A percentile compares a stretch with the other conserved stretches of the same genome.
Evolutionary conservation across 37 sponge, comb jelly and placozoan genomes (phyloP).

Genomic region (Hormiphora californensis): DNA sequence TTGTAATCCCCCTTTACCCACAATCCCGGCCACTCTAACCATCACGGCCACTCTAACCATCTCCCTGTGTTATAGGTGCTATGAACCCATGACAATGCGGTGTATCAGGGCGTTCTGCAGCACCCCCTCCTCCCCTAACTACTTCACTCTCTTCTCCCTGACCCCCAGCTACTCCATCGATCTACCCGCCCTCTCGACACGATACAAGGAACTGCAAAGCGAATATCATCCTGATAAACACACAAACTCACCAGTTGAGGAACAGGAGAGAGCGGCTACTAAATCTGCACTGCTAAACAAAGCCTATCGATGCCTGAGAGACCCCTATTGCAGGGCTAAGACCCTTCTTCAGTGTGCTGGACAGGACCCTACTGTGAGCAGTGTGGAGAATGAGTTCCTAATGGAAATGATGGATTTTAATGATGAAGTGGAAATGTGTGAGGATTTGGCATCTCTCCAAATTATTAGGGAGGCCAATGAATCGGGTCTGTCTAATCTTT

Average conservation of each 20-base stretch:
- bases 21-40: no score
- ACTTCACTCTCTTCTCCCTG: conserved; percentile 20
- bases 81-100: no score
- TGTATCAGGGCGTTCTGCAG: no score
- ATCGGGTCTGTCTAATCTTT: not conserved
- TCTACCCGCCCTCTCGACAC: not conserved
- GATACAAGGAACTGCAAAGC: not conserved
- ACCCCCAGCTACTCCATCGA: conserved; percentile 8
- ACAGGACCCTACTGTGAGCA: not conserved
- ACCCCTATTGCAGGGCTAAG: conserved; percentile 5
- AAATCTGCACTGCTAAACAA: conserved; percentile 11
- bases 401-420: conserved; percentile 43
- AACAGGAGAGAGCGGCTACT: conserved; percentile 14
- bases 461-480: not conserved
- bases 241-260: not conserved
- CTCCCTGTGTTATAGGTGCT: no score
- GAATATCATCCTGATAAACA: conserved; percentile 18
- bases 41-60: no score
- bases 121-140: not conserved
- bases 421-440: conserved; percentile 22
- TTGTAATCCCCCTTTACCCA: no score
- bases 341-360: not conserved
- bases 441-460: not conserved
- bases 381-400: not conserved
- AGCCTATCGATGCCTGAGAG: conserved; percentile 13